Evolutionary conservation across 2,797 vertebrate species (phyloP).

Genomic region (Chrysocyon brachyurus): DNA sequence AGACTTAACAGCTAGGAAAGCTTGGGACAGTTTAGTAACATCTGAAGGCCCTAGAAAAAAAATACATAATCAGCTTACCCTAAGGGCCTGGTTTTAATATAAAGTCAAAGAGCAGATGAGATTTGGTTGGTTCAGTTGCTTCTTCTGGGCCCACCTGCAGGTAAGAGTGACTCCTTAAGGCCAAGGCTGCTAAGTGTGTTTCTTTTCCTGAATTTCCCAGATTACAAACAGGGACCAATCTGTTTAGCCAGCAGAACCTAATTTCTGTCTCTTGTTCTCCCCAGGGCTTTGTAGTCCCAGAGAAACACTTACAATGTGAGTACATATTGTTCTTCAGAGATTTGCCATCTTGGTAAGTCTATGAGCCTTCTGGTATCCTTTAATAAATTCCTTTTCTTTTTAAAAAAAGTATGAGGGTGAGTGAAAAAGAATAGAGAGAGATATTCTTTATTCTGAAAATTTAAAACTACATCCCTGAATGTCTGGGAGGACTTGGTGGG

Average conservation of each 20-base stretch:
- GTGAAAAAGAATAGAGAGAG: not conserved
- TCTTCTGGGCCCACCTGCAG: not conserved
- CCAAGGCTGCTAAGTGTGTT: not conserved
- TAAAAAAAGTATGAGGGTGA: not conserved
- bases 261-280: not conserved
- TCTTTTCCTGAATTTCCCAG: slow-evolving; percentile 14
- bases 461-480: not conserved
- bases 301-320: not conserved
- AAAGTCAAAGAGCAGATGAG: not conserved
- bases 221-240: not conserved
- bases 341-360: not conserved
- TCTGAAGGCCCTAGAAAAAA: not conserved
- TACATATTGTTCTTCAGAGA: not conserved
- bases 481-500: not conserved
- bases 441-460: slow-evolving; percentile 7
- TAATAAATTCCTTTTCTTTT: slow-evolving; percentile 21
- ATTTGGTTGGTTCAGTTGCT: not conserved
- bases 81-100: not conserved
- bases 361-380: not conserved
- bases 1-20: not conserved
- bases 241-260: not conserved
- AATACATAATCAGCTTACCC: not conserved
- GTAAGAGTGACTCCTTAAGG: not conserved
- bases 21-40: not conserved
- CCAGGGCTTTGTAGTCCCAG: not conserved